Conservation (phyloP, 2,797 vertebrate species). For the Hyperoplus lanceolatus region DNA sequence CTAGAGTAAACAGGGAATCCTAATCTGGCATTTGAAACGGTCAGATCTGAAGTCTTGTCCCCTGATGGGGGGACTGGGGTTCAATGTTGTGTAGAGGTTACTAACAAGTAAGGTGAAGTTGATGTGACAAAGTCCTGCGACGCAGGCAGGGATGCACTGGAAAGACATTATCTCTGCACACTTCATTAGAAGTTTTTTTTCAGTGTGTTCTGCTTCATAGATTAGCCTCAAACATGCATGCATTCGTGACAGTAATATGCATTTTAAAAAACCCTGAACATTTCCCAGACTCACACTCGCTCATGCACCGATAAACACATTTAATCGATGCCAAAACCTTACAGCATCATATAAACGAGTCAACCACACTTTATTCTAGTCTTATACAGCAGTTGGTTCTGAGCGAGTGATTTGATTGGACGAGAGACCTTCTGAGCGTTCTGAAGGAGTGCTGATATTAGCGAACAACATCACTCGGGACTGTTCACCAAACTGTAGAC, state of each 20-base stretch:
- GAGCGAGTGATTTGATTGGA: too few species aligned
- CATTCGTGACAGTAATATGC: not conserved
- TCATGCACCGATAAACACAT: not conserved
- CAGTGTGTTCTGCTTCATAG: not conserved
- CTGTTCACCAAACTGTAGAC: too few species aligned
- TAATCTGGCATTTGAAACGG: slow-evolving; percentile 56
- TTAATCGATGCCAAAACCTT: not conserved
- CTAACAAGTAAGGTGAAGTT: slow-evolving; percentile 5
- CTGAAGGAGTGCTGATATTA: too few species aligned
- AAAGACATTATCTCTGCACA: slow-evolving; percentile 27
- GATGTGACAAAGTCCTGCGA: slow-evolving; percentile 44
- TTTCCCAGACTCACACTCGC: not conserved
- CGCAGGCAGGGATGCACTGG: slow-evolving; percentile 38
- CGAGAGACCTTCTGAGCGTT: too few species aligned
- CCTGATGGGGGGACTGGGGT: not conserved
- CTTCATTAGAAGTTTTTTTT: slow-evolving; percentile 19
- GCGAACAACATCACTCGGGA: too few species aligned
- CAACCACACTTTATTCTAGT: not conserved
- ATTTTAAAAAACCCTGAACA: not conserved
- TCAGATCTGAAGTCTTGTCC: slow-evolving; percentile 18
- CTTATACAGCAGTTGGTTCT: too few species aligned
- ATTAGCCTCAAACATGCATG: slow-evolving; percentile 9
- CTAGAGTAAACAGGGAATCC: slow-evolving; percentile 59
- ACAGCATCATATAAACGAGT: not conserved
- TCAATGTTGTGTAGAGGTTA: slow-evolving; percentile 3